Conservation (phyloP, 1,140 invertebrate genomes). For the Ganaspis sp. region DNA sequence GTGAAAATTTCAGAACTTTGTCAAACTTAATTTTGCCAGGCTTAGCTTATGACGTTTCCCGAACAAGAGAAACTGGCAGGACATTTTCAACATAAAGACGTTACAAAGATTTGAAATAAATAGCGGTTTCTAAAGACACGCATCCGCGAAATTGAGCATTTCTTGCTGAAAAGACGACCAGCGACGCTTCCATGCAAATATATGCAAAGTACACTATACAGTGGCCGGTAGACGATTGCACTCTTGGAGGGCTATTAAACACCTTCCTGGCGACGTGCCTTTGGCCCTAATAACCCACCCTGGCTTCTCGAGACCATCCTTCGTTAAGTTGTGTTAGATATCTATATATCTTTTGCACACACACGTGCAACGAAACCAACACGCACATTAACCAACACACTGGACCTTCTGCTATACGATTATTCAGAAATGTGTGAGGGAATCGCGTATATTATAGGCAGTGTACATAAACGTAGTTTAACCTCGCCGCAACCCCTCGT, state of each 20-base stretch:
- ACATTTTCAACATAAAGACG: too few relatives aligned
- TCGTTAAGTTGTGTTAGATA: not conserved
- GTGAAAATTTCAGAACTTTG: not conserved
- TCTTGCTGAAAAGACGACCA: not conserved
- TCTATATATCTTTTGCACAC: slow-evolving; percentile 17
- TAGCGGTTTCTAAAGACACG: slow-evolving; percentile 65
- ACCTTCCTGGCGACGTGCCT: slow-evolving; percentile 69
- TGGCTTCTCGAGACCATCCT: slow-evolving; percentile 49
- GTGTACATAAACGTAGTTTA: slow-evolving; percentile 63
- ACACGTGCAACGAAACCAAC: slow-evolving; percentile 30
- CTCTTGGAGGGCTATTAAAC: slow-evolving; percentile 72
- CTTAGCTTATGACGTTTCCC: not conserved
- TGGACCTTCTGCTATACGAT: too few relatives aligned
- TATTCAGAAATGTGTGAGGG: slow-evolving; percentile 25
- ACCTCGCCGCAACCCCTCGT: slow-evolving; percentile 64
- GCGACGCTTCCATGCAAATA: slow-evolving; percentile 35
- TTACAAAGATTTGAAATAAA: too few relatives aligned
- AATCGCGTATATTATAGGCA: slow-evolving; percentile 34
- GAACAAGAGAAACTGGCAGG: not conserved
- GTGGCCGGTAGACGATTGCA: slow-evolving; percentile 62
- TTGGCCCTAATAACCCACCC: slow-evolving; percentile 64
- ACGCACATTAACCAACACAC: not conserved
- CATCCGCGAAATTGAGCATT: slow-evolving; percentile 9
- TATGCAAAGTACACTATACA: slow-evolving; percentile 36
- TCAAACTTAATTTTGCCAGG: slow-evolving; percentile 8